These are phyloP conservation scores for Drosophila saltans DNA, from an alignment of 1,140 invertebrate species.

Conservation along the genomic window DNA sequence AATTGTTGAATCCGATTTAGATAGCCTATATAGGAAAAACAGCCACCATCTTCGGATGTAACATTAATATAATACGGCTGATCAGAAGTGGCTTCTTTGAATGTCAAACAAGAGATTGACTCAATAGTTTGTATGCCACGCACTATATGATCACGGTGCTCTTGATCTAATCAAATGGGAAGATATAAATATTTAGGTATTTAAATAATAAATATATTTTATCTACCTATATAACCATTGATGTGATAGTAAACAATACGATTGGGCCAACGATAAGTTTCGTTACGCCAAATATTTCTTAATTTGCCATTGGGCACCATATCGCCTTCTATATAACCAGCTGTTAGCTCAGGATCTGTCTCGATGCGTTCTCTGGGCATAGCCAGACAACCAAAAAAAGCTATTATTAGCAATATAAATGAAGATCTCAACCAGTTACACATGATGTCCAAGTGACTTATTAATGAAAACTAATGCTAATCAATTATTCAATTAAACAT, in stretches of 20 bases:
- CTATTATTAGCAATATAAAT: neutral
- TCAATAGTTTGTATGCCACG: slow-evolving; percentile 51
- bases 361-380: slow-evolving; percentile 23
- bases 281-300: slow-evolving; percentile 85
- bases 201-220: neutral
- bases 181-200: neutral
- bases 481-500: neutral
- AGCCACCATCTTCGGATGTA: slow-evolving; percentile 74
- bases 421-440: neutral
- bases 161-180: slow-evolving; percentile 36
- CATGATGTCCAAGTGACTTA: neutral
- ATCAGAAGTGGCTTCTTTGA: slow-evolving; percentile 59
- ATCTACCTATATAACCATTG: slow-evolving; percentile 64
- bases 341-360: slow-evolving; percentile 60
- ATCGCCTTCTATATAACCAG: slow-evolving; percentile 70
- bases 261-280: slow-evolving; percentile 86
- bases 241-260: slow-evolving; percentile 87
- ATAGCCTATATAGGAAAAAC: slow-evolving; percentile 85
- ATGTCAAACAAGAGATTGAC: slow-evolving; percentile 53
- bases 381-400: neutral
- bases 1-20: slow-evolving; percentile 84
- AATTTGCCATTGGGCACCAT: slow-evolving; percentile 40
- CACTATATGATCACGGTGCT: slow-evolving; percentile 54
- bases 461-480: neutral
- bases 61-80: slow-evolving; percentile 62